Evolutionary conservation across 2,888 invertebrate species (phyloP).

Genomic region (Pollenia amentaria): DNA sequence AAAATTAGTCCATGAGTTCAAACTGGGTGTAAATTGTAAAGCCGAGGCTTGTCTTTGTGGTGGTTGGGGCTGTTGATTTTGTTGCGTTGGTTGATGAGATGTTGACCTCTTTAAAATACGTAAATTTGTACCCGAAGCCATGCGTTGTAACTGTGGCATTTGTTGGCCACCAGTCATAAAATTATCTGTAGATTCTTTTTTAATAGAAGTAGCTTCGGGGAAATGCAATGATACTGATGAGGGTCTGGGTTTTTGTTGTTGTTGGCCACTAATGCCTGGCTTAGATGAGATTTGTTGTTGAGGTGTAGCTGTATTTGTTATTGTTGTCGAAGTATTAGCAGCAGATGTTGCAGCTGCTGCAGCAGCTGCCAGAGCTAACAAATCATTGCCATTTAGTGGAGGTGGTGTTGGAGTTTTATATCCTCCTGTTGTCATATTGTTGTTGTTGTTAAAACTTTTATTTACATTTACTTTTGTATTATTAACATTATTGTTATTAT

Average conservation of each 20-base stretch:
- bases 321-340: slow-evolving; percentile 65
- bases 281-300: slow-evolving; percentile 6
- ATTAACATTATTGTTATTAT: slow-evolving; percentile 69
- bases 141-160: slow-evolving; percentile 78
- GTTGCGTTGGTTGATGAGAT: slow-evolving; percentile 77
- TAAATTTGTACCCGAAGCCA: slow-evolving; percentile 81
- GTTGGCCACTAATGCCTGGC: slow-evolving; percentile 20
- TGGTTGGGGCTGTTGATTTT: slow-evolving; percentile 58
- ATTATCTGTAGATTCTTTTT: slow-evolving; percentile 37
- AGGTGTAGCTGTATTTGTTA: slow-evolving; percentile 40
- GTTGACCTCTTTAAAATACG: slow-evolving; percentile 79
- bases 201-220: slow-evolving; percentile 54
- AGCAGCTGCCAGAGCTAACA: slow-evolving; percentile 79
- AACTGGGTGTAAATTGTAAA: slow-evolving; percentile 82
- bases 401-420: slow-evolving; percentile 69
- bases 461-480: slow-evolving; percentile 71
- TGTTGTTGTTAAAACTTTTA: slow-evolving; percentile 56
- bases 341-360: slow-evolving; percentile 76
- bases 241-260: slow-evolving; percentile 72
- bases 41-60: slow-evolving; percentile 71
- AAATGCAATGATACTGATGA: slow-evolving; percentile 76
- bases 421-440: slow-evolving; percentile 62
- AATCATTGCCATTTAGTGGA: slow-evolving; percentile 77
- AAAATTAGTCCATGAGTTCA: slow-evolving; percentile 84
- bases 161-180: slow-evolving; percentile 36